Base-by-base conservation (phyloP, 2,888 invertebrate genomes). In the Polyommatus iphigenia region DNA sequence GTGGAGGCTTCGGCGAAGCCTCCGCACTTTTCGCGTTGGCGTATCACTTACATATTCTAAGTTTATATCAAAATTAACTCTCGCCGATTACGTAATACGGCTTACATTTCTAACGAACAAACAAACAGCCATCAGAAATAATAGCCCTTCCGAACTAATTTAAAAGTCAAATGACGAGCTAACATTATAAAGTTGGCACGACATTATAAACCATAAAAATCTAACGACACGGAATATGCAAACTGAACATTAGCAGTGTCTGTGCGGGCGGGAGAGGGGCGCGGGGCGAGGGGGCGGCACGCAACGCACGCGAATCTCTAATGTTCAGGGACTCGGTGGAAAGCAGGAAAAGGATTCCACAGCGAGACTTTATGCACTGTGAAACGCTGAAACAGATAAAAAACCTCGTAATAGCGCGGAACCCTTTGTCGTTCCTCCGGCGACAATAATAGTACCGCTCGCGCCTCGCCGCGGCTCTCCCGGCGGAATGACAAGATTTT, bases 401-500 rank as follows among this genome's bases (percentile, higher is more conserved):
- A 20, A 24, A 62, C 4, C 0, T 13, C 62, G 62, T 4, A 24
- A 24, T 4, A 62, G 24, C 62, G 62, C 29, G 67, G 67, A 15
- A 67, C 29, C 29, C 67, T 62, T 62, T 62, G 13, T 24, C 62
- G 62, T 4, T 24, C 24, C 62, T 62, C 10, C 13, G 62, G 67
- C 29, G 67, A 6, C 67, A 15, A 67, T 13, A 24, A 13, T 62
- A 59, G 59, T 8, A n/a, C 62, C 62, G 62, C 13, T 5, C 13
- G 13, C 10, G 10, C 24, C 62, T 3, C 46, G 46, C 29, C 20
- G 4, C 20, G 3, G 20, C 62, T 24, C 67, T 32, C 15, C 67
- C 29, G 67, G 8, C 62, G 62, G 62, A 62, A 67, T 67, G 67
- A 67, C 67, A 67, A 67, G 67, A 67, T 67, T 67, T 67, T 18